Evolutionary conservation across 2,888 invertebrate genomes (phyloP).

Genomic region (Monoplex corrugatus): DNA sequence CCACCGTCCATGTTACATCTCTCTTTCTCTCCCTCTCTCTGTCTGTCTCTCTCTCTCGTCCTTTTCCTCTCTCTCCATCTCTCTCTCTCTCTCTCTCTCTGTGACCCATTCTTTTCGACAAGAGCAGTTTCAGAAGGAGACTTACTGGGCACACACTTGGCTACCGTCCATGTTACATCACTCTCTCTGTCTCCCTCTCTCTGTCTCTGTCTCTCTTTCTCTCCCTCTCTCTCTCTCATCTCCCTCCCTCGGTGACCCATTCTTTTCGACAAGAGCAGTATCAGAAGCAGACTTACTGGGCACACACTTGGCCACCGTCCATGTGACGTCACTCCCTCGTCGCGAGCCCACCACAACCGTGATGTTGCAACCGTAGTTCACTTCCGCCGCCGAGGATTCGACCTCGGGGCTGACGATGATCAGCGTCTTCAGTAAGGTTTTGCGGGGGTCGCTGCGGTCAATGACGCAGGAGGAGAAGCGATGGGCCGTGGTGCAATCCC

Average conservation of each 20-base stretch:
- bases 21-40: too few species aligned
- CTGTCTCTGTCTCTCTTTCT: too few species aligned
- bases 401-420: neutral
- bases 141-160: too few species aligned
- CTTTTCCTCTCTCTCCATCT: too few species aligned
- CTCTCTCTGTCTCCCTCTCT: too few species aligned
- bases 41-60: too few species aligned
- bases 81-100: too few species aligned
- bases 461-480: conserved; percentile 34
- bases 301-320: conserved; percentile 20
- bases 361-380: conserved; percentile 33
- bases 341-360: neutral
- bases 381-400: neutral
- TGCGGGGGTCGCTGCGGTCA: neutral
- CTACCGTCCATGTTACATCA: too few species aligned
- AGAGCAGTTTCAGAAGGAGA: too few species aligned
- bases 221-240: neutral
- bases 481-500: conserved; percentile 17
- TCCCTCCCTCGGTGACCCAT: neutral
- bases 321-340: neutral
- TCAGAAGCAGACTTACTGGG: neutral
- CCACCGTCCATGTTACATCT: too few species aligned
- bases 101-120: too few species aligned
- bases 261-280: too few species aligned
- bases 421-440: neutral